Conservation (phyloP, 1,140 invertebrate species). For the Drosophila pallidifrons region DNA sequence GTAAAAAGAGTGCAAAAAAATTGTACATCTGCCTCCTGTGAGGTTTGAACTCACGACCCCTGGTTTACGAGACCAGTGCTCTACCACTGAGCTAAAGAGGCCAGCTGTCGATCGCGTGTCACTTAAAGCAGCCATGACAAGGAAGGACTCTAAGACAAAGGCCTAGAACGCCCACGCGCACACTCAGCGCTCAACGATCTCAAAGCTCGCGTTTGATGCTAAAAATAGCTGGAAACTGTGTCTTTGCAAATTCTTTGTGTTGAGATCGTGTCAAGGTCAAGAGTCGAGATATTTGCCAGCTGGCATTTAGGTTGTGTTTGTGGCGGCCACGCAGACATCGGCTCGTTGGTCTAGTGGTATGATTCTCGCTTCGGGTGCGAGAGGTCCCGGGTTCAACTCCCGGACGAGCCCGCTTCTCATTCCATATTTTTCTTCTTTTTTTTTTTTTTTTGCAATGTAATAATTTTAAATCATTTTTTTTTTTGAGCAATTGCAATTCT, state of each 20-base stretch:
- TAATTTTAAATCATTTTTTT: no score
- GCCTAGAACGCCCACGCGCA: constrained; percentile 5
- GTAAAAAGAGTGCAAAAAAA: not conserved
- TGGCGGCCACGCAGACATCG: constrained; percentile 53
- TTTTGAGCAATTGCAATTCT: no score
- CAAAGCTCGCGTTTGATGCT: constrained; percentile 14
- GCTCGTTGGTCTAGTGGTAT: constrained; percentile 93
- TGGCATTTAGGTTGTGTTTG: constrained; percentile 20
- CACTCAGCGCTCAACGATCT: constrained; percentile 15
- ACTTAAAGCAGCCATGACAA: constrained; percentile 12
- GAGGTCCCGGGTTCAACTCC: constrained; percentile 93
- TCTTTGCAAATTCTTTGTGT: not conserved
- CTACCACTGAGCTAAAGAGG: constrained; percentile 96
- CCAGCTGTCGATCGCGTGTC: constrained; percentile 50
- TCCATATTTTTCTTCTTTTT: not conserved
- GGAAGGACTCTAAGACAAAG: constrained; percentile 5
- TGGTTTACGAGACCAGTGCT: constrained; percentile 97
- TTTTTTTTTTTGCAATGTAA: not conserved
- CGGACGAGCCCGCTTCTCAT: constrained; percentile 88
- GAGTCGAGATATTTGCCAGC: no score
- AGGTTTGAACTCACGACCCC: constrained; percentile 95
- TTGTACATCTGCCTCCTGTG: constrained; percentile 86
- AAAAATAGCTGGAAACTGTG: constrained; percentile 8
- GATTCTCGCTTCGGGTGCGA: constrained; percentile 93
- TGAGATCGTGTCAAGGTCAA: constrained; percentile 29